Percentiles rank a stretch among this genome's conserved stretches.
Evolutionary conservation across 2,113 vertebrate species (phyloP).

Genomic region (Eublepharis macularius): DNA sequence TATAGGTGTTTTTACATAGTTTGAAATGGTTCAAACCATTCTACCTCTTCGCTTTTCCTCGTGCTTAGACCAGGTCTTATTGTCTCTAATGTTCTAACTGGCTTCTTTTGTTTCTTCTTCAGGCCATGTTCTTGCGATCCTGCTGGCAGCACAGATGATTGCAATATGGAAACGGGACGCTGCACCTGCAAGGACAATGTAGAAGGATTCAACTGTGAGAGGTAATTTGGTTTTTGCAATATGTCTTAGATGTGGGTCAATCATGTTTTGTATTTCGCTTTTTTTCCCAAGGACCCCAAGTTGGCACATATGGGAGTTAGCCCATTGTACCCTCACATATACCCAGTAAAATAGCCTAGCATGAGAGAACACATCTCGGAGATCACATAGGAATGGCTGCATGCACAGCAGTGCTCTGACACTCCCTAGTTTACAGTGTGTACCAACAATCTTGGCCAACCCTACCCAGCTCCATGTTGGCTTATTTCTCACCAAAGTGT

Average conservation of each 20-base stretch:
- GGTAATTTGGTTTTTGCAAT: slow-evolving; percentile 72
- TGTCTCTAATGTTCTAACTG: not conserved
- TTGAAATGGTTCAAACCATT: no score
- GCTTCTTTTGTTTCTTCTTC: not conserved
- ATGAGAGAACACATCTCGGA: not conserved
- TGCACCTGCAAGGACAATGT: slow-evolving; percentile 93
- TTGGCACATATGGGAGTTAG: not conserved
- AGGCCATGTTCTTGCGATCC: slow-evolving; percentile 89
- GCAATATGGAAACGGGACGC: slow-evolving; percentile 87
- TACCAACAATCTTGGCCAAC: no score
- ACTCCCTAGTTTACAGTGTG: no score
- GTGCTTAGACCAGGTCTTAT: not conserved
- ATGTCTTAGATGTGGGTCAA: rapidly evolving
- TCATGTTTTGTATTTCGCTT: not conserved
- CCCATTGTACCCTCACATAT: not conserved
- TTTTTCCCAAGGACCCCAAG: not conserved
- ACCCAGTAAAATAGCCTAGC: not conserved
- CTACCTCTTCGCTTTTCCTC: not conserved
- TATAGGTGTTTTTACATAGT: no score
- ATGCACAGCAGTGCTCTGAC: no score
- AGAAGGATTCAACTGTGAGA: slow-evolving; percentile 95
- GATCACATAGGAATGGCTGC: no score
- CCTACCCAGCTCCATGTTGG: not conserved
- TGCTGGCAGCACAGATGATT: slow-evolving; percentile 90
- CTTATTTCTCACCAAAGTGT: not conserved